Evolutionary conservation across 2,888 invertebrate genomes (phyloP).

Genomic region (Drosophila vallismaia): DNA sequence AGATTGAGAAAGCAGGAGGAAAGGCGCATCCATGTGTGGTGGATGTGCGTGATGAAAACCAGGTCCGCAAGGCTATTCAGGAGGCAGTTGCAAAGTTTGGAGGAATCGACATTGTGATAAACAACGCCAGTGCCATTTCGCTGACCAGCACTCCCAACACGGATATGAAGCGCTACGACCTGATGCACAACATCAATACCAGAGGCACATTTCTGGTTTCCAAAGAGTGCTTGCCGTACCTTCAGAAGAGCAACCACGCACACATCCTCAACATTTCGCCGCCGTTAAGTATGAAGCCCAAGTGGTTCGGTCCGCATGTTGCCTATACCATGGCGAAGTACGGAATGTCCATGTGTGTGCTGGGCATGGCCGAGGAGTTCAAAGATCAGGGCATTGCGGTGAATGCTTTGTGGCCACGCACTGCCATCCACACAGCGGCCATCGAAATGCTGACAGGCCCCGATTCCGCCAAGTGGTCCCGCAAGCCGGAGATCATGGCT

Average conservation of each 20-base stretch:
- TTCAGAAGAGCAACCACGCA: constrained; percentile 94
- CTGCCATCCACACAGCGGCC: constrained; percentile 97
- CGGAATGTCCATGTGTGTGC: constrained; percentile 99
- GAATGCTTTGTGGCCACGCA: constrained; percentile 98
- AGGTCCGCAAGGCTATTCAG: constrained; percentile 88
- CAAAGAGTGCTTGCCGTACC: constrained; percentile 93
- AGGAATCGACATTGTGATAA: constrained; percentile 96
- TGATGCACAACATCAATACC: constrained; percentile 97
- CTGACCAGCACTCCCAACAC: constrained; percentile 92
- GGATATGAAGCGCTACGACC: constrained; percentile 97
- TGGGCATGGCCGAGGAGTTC: constrained; percentile 98
- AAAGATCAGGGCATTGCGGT: constrained; percentile 91
- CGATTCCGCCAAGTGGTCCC: constrained; percentile 79
- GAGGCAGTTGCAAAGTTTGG: constrained; percentile 92
- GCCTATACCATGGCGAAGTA: constrained; percentile 99
- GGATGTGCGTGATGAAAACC: constrained; percentile 91
- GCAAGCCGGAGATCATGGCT: constrained; percentile 83
- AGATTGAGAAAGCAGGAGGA: constrained; percentile 93
- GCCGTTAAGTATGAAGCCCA: constrained; percentile 93
- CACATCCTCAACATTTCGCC: constrained; percentile 98
- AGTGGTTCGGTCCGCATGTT: constrained; percentile 95
- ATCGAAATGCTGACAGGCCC: constrained; percentile 92
- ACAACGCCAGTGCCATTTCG: constrained; percentile 98
- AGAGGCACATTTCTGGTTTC: constrained; percentile 98
- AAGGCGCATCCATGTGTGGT: constrained; percentile 90